Base-by-base conservation (phyloP, 2,797 vertebrate genomes). In the Paramormyrops hopkinsi region DNA sequence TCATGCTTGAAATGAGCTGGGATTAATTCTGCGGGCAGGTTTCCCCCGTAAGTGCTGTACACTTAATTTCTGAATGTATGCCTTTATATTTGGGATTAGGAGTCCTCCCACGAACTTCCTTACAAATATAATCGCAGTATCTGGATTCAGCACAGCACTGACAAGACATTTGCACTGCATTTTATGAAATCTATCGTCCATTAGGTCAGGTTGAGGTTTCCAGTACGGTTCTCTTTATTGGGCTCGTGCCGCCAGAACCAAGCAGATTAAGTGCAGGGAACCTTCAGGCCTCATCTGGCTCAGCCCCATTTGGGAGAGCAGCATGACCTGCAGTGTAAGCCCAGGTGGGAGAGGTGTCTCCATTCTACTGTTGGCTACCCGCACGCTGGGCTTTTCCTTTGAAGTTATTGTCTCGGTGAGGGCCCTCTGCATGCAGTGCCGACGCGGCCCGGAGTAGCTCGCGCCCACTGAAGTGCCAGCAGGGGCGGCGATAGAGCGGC, bases 321-420 rank as follows among this genome's bases (percentile, higher is more conserved):
- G 51, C 33, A 14, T 44, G 53, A 62, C 54, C 56, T 25, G 41
- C 41, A 65, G 19, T 48, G 22, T 88, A 25, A 48, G 37, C 86
- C 54, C 56, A 88, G 59, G n/a, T 69, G 59, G 86, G 59, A 88
- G n/a, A 62, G 46, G 62, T 41, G 22, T 65, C 59, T 88, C 56
- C 46, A 69, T 65, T 48, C 17, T 2, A 17, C 33, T 59, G 17
- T 12, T n/a, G 53, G 6, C 12, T 41, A 17, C 85, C 37, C 1
- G 1, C 14, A 3, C 3, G 14, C 53, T n/a, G 14, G 37, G 85
- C 19, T 37, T 87, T 87, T 19, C 17, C 14, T 87, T 56, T 56
- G 51, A 87, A 87, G 85, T 44, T 59, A 87, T 87, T 56, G 51
- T 87, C 85, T 87, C 56, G 7, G 54, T 48, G 56, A 88, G 41